Base-by-base conservation (phyloP, 1,140 invertebrate genomes). In the Drosophila tristis region DNA sequence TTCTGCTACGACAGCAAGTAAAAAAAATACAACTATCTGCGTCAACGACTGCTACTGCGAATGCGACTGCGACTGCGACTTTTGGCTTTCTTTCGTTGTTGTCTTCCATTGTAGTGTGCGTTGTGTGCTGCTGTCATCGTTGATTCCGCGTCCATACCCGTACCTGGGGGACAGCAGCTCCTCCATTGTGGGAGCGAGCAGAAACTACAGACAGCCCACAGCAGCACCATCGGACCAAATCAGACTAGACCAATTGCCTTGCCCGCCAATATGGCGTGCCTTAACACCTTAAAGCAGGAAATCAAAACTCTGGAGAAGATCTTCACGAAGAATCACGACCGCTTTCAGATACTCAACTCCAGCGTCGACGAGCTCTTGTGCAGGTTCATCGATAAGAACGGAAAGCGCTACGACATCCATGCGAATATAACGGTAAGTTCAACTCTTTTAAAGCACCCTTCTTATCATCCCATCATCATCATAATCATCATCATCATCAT, bases 361-460 rank as follows among this genome's bases (percentile, higher is more conserved):
- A 98, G 97, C 95, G 97, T 99, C 85, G 98, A 99, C 93, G 98
- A 99, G 94, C 94, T 99, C 82, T 97, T 96, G 90, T 99, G 98
- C 95, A 96, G 96, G 93, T 99, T 99, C 94, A 96, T 99, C 93
- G 96, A 96, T 92, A 96, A 95, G 93, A 97, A 96, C 94, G 97
- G 97, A 87, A 98, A 98, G 93, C 96, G 97, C 94, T 98, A 98
- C 92, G 97, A 98, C 92, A 98, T 99, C 91, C 98, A 98, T 93
- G 98, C 98, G 63, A 99, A 99, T 94, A 99, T 99, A 93, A 99
- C 98, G 92, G 97, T 98, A 94, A 97, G 96, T 95, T 2, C 5
- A 11, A 39, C 35, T 39, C 35, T 39, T 11, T 39, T 4, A 31
- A 31, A 31, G n/a, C 31, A 31, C 31, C 31, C 23, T 4, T 25